These are phyloP conservation scores for Rhamphomyia laevipes DNA, from an alignment of 2,888 invertebrate species.

Conservation along the genomic window DNA sequence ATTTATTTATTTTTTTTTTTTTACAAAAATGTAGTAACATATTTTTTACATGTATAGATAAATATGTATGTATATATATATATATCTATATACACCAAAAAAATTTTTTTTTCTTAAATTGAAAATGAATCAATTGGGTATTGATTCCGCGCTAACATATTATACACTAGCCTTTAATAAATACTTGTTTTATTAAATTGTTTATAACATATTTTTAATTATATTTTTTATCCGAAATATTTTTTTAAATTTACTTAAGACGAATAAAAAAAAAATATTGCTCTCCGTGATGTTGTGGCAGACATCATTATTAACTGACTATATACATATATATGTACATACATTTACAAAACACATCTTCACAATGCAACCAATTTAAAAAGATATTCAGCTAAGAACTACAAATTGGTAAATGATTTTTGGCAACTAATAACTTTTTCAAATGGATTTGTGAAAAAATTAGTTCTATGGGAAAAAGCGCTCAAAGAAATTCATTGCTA, in stretches of 20 bases:
- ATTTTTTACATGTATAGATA: not conserved
- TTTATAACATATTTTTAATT: constrained; percentile 11
- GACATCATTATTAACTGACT: constrained; percentile 12
- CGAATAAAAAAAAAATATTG: constrained; percentile 14
- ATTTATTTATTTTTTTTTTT: not conserved
- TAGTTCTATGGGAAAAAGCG: too few species aligned
- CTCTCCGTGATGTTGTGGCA: constrained; percentile 24
- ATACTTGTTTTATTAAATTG: constrained; percentile 10
- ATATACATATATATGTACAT: too few species aligned
- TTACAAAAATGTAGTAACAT: not conserved
- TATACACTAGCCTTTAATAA: constrained; percentile 12
- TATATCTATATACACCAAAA: not conserved
- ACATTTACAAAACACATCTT: too few species aligned
- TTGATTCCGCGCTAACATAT: constrained; percentile 11
- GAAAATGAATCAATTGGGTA: constrained; percentile 3
- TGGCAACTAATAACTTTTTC: too few species aligned
- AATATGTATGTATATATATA: not conserved
- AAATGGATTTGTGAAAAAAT: too few species aligned
- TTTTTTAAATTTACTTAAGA: constrained; percentile 14
- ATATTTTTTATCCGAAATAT: constrained; percentile 8
- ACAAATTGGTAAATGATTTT: too few species aligned
- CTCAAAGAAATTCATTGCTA: too few species aligned
- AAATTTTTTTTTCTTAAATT: not conserved
- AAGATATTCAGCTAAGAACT: too few species aligned
- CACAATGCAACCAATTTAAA: too few species aligned